phyloP scores from a whole-genome alignment of 2,888 invertebrate species.

The Leptura quadrifasciata region DNA sequence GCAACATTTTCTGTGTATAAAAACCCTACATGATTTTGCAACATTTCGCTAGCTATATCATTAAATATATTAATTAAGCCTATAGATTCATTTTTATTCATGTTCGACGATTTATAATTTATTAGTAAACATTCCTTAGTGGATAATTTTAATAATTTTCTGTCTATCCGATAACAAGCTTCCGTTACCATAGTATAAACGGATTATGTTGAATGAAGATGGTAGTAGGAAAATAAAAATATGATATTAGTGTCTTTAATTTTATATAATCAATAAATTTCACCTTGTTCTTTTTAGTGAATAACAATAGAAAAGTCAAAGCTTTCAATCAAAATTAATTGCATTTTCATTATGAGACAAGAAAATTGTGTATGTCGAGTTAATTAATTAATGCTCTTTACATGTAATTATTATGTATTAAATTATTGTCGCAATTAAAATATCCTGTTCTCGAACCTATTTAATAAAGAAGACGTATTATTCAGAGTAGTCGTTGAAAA shows the following conservation, averaged over 20 bases:
- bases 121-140: too few relatives aligned
- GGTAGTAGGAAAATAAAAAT: not conserved
- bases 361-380: conserved; percentile 28
- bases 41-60: too few relatives aligned
- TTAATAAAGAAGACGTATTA: conserved; percentile 25
- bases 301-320: conserved; percentile 37
- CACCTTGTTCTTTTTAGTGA: conserved; percentile 6
- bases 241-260: conserved; percentile 16
- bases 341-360: conserved; percentile 8
- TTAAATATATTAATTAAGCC: too few relatives aligned
- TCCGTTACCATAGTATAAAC: not conserved
- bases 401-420: conserved; percentile 5
- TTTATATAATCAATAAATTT: conserved; percentile 21
- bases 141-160: not conserved
- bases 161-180: not conserved
- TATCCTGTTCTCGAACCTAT: conserved; percentile 29
- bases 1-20: too few relatives aligned
- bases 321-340: conserved; percentile 35
- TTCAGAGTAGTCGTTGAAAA: conserved; percentile 32
- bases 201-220: not conserved
- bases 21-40: too few relatives aligned
- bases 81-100: too few relatives aligned
- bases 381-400: conserved; percentile 16
- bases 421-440: conserved; percentile 12
- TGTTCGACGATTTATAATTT: too few relatives aligned